Conservation (phyloP, 2,797 vertebrate species). For the Sparus aurata region DNA sequence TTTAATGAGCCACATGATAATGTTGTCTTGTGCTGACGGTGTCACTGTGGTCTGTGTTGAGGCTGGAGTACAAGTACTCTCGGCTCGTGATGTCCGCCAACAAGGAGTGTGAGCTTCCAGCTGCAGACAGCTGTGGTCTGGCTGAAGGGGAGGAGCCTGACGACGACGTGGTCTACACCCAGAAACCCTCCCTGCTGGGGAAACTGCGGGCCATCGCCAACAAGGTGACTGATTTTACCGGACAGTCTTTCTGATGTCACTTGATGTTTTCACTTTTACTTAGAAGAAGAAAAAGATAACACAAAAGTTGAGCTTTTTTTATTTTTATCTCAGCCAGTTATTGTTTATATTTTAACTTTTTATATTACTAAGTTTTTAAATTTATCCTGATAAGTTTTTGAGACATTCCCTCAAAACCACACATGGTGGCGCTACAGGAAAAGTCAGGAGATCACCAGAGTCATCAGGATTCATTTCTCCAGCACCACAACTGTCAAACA, state of each 20-base stretch:
- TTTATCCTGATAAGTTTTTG: no score
- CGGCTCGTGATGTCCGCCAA: constrained; percentile 96
- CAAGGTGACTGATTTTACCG: constrained; percentile 85
- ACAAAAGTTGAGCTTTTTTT: no score
- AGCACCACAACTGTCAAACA: neutral
- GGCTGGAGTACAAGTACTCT: constrained; percentile 98
- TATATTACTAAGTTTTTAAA: no score
- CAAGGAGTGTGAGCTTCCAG: constrained; percentile 95
- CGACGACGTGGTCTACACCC: constrained; percentile 94
- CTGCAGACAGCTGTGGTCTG: constrained; percentile 96
- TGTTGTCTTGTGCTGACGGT: constrained; percentile 18
- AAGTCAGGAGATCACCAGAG: no score
- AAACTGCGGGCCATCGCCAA: constrained; percentile 95
- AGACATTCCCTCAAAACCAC: no score
- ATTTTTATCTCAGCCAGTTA: no score
- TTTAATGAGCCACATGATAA: no score
- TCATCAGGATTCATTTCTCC: no score
- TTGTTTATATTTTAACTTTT: no score
- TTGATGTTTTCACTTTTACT: neutral
- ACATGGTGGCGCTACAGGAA: no score
- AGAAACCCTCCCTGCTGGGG: constrained; percentile 93
- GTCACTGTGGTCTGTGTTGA: constrained; percentile 68
- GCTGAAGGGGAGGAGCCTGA: constrained; percentile 92
- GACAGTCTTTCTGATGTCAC: neutral
- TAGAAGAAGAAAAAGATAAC: no score